Percentiles rank a stretch among this genome's conserved stretches.
Conservation (phyloP, 2,113 vertebrate genomes). For the Phalacrocorax carbo region DNA sequence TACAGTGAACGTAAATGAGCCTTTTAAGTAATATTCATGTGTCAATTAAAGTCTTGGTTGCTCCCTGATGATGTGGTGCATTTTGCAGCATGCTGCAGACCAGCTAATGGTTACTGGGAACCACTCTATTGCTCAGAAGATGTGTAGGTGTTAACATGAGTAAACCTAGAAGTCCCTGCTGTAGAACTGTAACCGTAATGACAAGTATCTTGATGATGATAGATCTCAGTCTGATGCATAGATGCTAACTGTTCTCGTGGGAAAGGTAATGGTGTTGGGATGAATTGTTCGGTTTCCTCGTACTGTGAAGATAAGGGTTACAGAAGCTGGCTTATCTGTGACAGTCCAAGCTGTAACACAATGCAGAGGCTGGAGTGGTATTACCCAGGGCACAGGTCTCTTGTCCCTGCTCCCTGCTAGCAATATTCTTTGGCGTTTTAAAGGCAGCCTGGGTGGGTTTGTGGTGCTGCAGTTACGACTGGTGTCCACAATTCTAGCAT, state of each 20-base stretch:
- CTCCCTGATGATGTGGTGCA: not conserved
- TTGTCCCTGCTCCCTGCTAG: not conserved
- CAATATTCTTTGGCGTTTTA: not conserved
- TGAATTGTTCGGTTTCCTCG: not conserved
- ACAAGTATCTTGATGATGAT: not conserved
- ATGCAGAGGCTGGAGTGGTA: not conserved
- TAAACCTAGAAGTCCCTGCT: slow-evolving; percentile 31
- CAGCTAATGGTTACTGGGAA: not conserved
- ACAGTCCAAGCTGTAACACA: not conserved
- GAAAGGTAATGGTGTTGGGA: not conserved
- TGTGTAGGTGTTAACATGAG: slow-evolving; percentile 2
- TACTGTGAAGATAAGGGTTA: not conserved
- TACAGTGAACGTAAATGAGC: not conserved
- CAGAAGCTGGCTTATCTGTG: not conserved
- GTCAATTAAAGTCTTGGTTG: not conserved
- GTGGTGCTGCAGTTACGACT: not conserved
- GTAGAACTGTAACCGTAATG: not conserved
- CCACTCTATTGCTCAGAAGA: not conserved
- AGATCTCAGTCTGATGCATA: not conserved
- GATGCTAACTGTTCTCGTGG: not conserved
- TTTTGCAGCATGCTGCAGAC: not conserved
- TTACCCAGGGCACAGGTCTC: not conserved
- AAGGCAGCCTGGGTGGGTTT: not conserved
- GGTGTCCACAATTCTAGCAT: not conserved
- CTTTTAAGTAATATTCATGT: not conserved